phyloP scores from a whole-genome alignment of 2,113 vertebrate genomes.

The Platanista minor region DNA sequence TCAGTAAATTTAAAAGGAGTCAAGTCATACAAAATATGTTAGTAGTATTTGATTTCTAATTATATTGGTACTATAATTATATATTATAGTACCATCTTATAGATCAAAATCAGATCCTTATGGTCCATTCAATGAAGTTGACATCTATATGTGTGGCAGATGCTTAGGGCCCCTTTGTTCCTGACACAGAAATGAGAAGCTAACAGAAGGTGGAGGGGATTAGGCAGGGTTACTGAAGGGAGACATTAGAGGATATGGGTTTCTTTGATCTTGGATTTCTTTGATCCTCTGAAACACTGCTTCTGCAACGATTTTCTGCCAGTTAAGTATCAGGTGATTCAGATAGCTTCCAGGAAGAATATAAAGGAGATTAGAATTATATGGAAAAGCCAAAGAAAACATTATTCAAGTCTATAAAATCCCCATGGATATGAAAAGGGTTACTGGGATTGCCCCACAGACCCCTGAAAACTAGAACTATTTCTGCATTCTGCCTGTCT shows the following conservation, averaged over 20 bases:
- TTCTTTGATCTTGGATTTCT: conserved; percentile 1
- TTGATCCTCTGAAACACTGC: background rate
- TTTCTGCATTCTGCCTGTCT: background rate
- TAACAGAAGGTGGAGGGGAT: background rate
- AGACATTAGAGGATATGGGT: background rate
- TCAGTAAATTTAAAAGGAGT: background rate
- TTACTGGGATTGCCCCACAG: background rate
- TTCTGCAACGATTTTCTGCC: background rate
- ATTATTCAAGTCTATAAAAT: background rate
- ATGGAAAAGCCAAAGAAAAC: background rate
- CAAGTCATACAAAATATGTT: background rate
- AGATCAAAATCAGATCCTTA: background rate
- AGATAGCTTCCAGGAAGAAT: background rate
- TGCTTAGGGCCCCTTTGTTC: background rate
- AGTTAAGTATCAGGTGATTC: background rate
- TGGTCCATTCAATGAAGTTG: background rate
- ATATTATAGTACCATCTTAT: background rate
- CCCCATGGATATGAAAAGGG: background rate
- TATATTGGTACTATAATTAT: background rate
- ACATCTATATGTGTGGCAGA: background rate
- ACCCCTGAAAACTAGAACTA: background rate
- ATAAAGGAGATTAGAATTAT: background rate
- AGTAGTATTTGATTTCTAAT: background rate
- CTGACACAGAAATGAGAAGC: background rate
- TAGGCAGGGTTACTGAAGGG: background rate